Base-by-base conservation (phyloP, 2,113 vertebrate species). In the Onychostoma macrolepis region DNA sequence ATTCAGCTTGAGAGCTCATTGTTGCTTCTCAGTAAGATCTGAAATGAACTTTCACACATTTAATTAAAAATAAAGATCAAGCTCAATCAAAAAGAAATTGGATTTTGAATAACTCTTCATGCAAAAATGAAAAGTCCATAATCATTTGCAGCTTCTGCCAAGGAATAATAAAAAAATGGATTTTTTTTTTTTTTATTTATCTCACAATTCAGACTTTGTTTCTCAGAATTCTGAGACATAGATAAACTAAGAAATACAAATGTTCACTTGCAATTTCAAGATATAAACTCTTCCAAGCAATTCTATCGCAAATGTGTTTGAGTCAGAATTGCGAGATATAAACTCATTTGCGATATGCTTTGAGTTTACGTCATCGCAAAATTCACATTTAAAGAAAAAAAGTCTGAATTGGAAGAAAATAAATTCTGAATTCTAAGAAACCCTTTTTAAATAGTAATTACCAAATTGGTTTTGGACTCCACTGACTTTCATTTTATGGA, bases 41-140 rank as follows among this genome's bases (percentile, higher is more conserved):
- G 41, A 75, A 75, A 75, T 75, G 21, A 72, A 72, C 19, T 72
- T 72, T 74, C 33, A 72, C 19, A 67, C 28, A 17, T 67, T 69
- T 8, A 74, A 41, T 74, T 41, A 74, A 41, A 72, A 38, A 1
- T 74, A 41, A 5, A 72, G 36, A 72, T n/a, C 36, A 75, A 45
- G 41, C 41, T 45, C 72, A 48, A n/a, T 24, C 19, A 41, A 75
- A 12, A 76, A 48, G 10, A 74, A 75, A 75, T 8, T 17, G 12
- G 13, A 28, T n/a, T 72, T 24, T 69, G 17, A 30, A 69, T 69
- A 69, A 21, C 17, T 5, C 30, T 21, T 69, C 7, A 9, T 0
- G 19, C 8, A 24, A 41, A 21, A 72, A n/a, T 61, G 15, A 50
- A 50, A 56, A 2, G 50, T 21, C 17, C 24, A 3, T 61, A 61